Conservation (phyloP, 2,797 vertebrate genomes). For the Anniella stebbinsi region DNA sequence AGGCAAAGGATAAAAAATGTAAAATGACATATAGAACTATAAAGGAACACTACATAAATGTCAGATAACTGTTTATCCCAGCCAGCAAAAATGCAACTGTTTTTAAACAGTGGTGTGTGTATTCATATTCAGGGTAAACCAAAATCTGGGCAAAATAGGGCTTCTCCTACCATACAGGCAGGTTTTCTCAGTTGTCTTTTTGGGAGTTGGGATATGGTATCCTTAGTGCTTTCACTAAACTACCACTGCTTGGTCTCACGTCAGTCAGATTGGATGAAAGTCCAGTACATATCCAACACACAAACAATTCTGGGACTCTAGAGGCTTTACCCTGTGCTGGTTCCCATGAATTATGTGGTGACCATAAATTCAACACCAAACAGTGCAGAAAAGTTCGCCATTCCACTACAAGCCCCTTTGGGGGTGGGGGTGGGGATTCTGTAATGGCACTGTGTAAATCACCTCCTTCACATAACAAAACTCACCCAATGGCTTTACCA, state of each 20-base stretch:
- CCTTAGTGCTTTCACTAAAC: background rate
- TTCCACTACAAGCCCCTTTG: background rate
- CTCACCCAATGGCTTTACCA: background rate
- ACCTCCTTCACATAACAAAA: background rate
- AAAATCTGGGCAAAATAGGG: background rate
- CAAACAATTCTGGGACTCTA: too few relatives aligned
- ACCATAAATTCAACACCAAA: background rate
- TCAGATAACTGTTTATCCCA: background rate
- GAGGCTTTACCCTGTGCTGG: background rate
- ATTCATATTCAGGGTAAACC: background rate
- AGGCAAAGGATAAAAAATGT: slow-evolving; percentile 8
- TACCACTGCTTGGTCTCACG: background rate
- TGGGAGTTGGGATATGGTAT: background rate
- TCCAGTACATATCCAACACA: background rate
- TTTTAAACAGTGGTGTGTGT: background rate
- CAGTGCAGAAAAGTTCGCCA: background rate
- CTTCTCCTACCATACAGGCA: background rate
- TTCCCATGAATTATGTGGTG: background rate
- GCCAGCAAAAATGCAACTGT: slow-evolving; percentile 7
- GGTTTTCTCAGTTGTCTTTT: background rate
- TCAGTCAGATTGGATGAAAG: background rate
- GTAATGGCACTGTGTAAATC: background rate
- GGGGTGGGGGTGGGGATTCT: background rate
- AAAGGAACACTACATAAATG: slow-evolving; percentile 13
- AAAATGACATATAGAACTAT: slow-evolving; percentile 6